Conservation (phyloP, 2,888 invertebrate genomes). For the Volucella inanis region DNA sequence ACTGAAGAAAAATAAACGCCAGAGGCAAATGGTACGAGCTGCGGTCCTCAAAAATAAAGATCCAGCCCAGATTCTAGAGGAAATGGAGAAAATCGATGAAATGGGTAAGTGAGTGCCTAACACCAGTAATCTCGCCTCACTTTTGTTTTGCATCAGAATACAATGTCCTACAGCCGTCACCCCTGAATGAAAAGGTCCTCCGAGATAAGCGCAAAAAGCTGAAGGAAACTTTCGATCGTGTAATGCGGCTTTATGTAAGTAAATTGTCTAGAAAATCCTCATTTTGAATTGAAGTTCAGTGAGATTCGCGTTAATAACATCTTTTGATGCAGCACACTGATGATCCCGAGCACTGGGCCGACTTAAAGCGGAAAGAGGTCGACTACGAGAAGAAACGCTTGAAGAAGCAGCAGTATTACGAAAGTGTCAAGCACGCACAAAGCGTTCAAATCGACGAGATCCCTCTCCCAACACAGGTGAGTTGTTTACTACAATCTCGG, state of each 20-base stretch:
- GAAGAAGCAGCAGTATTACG: constrained; percentile 95
- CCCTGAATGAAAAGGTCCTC: constrained; percentile 97
- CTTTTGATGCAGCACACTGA: constrained; percentile 91
- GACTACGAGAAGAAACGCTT: constrained; percentile 96
- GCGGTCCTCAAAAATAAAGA: constrained; percentile 99
- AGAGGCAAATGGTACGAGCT: constrained; percentile 96
- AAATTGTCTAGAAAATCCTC: constrained; percentile 73
- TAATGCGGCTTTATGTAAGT: constrained; percentile 97
- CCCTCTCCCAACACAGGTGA: constrained; percentile 89
- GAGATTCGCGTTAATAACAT: not conserved
- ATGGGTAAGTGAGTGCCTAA: constrained; percentile 88
- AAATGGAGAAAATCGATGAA: constrained; percentile 98
- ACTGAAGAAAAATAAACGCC: constrained; percentile 98
- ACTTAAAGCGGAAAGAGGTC: constrained; percentile 93
- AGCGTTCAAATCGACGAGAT: constrained; percentile 98
- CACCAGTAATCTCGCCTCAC: constrained; percentile 3
- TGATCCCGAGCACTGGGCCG: constrained; percentile 96
- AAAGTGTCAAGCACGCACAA: constrained; percentile 97
- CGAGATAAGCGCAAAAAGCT: constrained; percentile 98
- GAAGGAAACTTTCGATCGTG: constrained; percentile 96
- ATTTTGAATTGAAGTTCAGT: constrained; percentile 10
- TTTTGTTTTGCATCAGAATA: constrained; percentile 88
- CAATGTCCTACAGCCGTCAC: constrained; percentile 96
- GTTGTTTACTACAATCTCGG: constrained; percentile 28
- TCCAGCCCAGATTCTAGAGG: constrained; percentile 96